phyloP scores from a whole-genome alignment of 2,797 vertebrate genomes.

The Oceanodroma leucorhoa region DNA sequence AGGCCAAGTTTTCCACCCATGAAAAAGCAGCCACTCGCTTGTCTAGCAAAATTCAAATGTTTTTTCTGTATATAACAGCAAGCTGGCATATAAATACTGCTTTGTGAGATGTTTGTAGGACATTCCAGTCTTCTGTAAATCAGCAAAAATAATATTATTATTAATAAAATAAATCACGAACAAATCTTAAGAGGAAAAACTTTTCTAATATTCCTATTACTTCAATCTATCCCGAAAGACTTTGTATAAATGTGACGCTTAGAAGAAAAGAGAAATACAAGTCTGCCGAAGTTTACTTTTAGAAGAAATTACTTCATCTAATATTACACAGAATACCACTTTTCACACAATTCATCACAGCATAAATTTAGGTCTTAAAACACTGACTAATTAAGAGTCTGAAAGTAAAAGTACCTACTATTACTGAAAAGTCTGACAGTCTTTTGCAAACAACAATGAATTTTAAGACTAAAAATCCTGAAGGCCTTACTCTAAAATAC shows the following conservation, averaged over 20 bases:
- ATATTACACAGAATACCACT: not conserved
- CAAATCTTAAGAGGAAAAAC: not conserved
- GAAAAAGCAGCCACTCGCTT: constrained; percentile 38
- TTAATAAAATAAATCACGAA: constrained; percentile 4
- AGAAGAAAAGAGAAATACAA: not conserved
- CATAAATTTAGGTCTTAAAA: not conserved
- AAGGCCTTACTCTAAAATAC: constrained; percentile 6
- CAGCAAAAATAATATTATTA: constrained; percentile 19
- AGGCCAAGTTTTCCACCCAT: constrained; percentile 30
- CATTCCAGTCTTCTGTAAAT: constrained; percentile 26
- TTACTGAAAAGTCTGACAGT: not conserved
- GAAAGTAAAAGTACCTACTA: not conserved
- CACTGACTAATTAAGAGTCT: not conserved
- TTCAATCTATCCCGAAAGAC: not conserved
- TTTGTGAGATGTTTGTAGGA: constrained; percentile 17
- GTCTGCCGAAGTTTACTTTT: not conserved
- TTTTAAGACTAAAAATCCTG: constrained; percentile 2
- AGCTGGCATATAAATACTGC: constrained; percentile 30
- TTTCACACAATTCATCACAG: not conserved
- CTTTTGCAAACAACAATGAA: not conserved
- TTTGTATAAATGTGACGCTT: not conserved
- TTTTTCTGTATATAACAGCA: constrained; percentile 50
- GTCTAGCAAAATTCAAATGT: constrained; percentile 11
- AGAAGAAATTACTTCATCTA: constrained; percentile 10
- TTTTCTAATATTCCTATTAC: constrained; percentile 6